Evolutionary conservation across 2,113 vertebrate species (phyloP).

Genomic region (Equus przewalskii): DNA sequence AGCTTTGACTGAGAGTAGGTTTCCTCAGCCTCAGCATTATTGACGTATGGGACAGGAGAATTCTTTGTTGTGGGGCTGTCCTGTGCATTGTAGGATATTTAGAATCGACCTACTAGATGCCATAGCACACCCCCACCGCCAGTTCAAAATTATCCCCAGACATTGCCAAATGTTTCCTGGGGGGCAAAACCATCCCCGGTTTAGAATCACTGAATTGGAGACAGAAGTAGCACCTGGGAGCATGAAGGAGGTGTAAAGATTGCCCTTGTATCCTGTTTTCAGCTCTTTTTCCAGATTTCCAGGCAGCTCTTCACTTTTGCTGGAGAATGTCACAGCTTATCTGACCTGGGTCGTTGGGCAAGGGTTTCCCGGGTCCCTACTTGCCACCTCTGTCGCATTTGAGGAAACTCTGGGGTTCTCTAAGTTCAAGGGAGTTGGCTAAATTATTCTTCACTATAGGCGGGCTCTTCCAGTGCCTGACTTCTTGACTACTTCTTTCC

Average conservation of each 20-base stretch:
- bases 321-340: not conserved
- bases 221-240: fast-evolving
- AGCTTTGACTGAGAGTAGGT: fast-evolving
- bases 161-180: not conserved
- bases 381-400: not conserved
- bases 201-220: not conserved
- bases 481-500: not conserved
- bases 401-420: too few species aligned
- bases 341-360: not conserved
- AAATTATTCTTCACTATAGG: fast-evolving
- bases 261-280: fast-evolving
- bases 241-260: fast-evolving
- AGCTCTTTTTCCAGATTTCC: fast-evolving
- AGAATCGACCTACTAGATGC: too few species aligned
- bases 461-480: not conserved
- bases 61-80: too few species aligned
- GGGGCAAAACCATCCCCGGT: fast-evolving
- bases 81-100: fast-evolving
- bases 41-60: fast-evolving
- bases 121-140: too few species aligned
- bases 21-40: fast-evolving
- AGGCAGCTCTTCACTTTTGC: fast-evolving
- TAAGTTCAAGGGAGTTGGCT: not conserved
- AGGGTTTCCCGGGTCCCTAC: not conserved
- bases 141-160: not conserved